Base-by-base conservation (phyloP, 2,113 vertebrate genomes). In the Mugil cephalus region DNA sequence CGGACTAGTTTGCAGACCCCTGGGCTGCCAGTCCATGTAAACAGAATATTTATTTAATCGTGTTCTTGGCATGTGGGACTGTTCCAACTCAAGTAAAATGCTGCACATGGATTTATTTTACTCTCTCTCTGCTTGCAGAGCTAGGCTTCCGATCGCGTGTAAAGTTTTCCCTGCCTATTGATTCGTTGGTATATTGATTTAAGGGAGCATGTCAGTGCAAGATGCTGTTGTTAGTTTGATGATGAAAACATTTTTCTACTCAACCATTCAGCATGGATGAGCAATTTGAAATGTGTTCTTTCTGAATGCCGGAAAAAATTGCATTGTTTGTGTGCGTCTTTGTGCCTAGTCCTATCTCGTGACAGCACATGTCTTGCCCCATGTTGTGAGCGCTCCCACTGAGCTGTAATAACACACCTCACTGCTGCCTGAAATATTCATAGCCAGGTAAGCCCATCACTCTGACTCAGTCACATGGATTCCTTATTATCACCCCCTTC, bases 331-430 rank as follows among this genome's bases (percentile, higher is more conserved):
- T 71, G 42, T 63, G 71, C 18, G 10, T 43, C 45, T 82, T 52
- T 70, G 70, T 70, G 61, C 50, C 48, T 35, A 8, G 81, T 52
- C 66, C 85, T 88, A 84, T 89, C 87, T 86, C 59, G 76, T 65
- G 85, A 89, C 79, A 78, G 87, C 85, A 86, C 84, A 89, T 82
- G 85, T 88, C 82, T 66, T 53, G 77, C 80, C 82, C 74, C 89
- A 84, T 86, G 86, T 85, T 90, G 89, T 74, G 89, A 87, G 83
- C 69, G 76, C 74, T 85, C 88, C 86, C 69, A 79, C 87, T 80
- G 88, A 84, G 92, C 86, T 82, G 84, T 91, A 91, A 93, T 91
- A 92, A 91, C 90, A 91, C 90, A 92, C 85, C 88, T 90, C 88
- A 66, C 58, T 88, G 90, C 76, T 59, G 83, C 71, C 86, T 93